Base-by-base conservation (phyloP, 2,113 vertebrate species). In the Cygnus buccinator region DNA sequence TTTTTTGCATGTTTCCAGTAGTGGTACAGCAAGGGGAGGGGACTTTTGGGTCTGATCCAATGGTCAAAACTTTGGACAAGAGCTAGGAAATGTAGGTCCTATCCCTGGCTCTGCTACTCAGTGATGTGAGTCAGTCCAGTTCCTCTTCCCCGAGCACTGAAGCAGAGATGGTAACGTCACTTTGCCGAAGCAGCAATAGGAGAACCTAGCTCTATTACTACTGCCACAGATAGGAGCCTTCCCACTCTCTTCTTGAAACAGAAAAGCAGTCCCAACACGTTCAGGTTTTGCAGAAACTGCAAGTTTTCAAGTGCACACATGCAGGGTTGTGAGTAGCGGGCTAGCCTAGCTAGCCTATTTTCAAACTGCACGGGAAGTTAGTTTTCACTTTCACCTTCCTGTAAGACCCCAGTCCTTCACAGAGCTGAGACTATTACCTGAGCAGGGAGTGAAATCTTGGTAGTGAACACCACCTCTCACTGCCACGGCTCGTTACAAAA, bases 41-140 rank as follows among this genome's bases (percentile, higher is more conserved):
- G 35, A 26, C 44, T 12, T 19, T 63, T 20, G 11, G 13, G 17
- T 13, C 50, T 16, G 29, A 44, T 22, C 15, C 29, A 33, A 14
- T 0, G 10, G 52, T 20, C 52, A 46, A 31, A 46, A 33, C 48
- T 9, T 37, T 2, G 1, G 28, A 18, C 21, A 22, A 48, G 35
- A n/a, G 23, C 29, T 19, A n/a, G 35, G 35, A 52, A n/a, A 72
- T 5, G 9, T 0, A 3, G 20, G 29, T 17, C 0, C 0, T 52
- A 37, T 9, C 43, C 61, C 50, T 39, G 39, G 62, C 46, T 25
- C 37, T 52, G 39, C 41, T 55, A 37, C 66, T 29, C 50, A 12
- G 33, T 0, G 50, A 58, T 41, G 26, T 1, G 11, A 48, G 43
- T 11, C 22, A 2, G 0, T 4, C 44, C 91, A 52, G 65, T 44